Conservation (phyloP, 1,140 invertebrate species). For the Calephelis virginiensis region DNA sequence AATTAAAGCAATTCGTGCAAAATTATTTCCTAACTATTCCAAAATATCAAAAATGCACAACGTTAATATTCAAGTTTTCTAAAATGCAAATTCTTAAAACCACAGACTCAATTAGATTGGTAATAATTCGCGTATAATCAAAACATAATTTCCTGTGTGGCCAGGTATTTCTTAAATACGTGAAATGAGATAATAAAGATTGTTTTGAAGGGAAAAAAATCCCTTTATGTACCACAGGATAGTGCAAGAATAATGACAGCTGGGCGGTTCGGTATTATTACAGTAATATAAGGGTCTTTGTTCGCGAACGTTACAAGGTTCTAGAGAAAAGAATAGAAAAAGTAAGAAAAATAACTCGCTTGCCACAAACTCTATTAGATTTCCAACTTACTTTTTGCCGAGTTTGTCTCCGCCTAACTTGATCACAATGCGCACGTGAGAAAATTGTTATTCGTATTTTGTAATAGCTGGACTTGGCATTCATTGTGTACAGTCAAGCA, state of each 20-base stretch:
- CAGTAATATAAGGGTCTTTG: conserved; percentile 65
- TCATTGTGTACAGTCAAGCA: conserved; percentile 2
- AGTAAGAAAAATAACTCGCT: conserved; percentile 63
- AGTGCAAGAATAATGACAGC: conserved; percentile 67
- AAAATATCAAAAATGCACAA: no score
- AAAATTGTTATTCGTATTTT: conserved; percentile 67
- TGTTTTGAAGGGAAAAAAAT: conserved; percentile 18
- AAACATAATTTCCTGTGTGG: background rate
- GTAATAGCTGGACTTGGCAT: conserved; percentile 44
- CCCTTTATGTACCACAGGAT: conserved; percentile 45
- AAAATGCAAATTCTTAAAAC: no score
- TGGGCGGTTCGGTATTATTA: conserved; percentile 64
- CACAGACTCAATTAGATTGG: no score
- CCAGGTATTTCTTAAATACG: background rate
- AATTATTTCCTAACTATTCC: no score
- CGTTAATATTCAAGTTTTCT: no score
- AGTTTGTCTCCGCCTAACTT: conserved; percentile 63
- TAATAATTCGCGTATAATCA: background rate
- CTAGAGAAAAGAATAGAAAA: conserved; percentile 61
- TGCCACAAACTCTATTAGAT: conserved; percentile 73
- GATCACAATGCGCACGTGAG: conserved; percentile 67
- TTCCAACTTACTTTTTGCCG: conserved; percentile 68
- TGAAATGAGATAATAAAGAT: conserved; percentile 7
- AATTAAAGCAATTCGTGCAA: no score
- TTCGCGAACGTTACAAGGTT: conserved; percentile 65